Evolutionary conservation across 1,140 invertebrate species (phyloP).

Genomic region (Eriosoma lanigerum): DNA sequence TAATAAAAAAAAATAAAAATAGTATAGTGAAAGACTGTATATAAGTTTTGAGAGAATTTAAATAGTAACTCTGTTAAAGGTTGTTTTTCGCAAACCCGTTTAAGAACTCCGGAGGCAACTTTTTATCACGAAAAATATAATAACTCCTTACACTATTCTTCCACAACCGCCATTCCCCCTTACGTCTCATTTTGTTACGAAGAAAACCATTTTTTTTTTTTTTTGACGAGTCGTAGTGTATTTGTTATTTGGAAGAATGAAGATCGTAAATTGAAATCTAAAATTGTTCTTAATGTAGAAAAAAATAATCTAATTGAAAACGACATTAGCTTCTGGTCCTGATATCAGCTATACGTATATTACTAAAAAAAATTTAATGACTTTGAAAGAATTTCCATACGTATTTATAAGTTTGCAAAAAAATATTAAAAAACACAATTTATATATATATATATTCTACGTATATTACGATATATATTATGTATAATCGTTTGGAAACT

Average conservation of each 20-base stretch:
- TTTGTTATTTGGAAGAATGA: not conserved
- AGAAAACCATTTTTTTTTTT: not conserved
- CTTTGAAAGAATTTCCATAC: no score
- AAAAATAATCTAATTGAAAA: constrained; percentile 3
- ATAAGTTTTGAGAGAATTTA: constrained; percentile 34
- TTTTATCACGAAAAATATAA: constrained; percentile 31
- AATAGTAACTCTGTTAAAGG: constrained; percentile 32
- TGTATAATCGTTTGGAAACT: no score
- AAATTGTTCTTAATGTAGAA: not conserved
- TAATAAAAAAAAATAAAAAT: constrained; percentile 9
- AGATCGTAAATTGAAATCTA: constrained; percentile 13
- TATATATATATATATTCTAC: no score
- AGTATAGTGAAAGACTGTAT: not conserved
- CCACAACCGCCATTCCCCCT: not conserved
- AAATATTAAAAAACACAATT: no score
- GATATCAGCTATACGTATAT: no score
- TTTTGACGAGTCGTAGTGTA: not conserved
- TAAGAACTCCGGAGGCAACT: constrained; percentile 39
- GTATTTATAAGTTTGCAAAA: no score
- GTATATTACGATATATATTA: no score
- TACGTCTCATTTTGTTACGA: not conserved
- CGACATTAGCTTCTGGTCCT: no score
- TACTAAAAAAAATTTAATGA: no score
- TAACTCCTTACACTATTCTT: not conserved
- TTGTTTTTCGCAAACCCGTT: constrained; percentile 31